Evolutionary conservation across 1,140 invertebrate species (phyloP).

Genomic region (Drosophila albomicans): DNA sequence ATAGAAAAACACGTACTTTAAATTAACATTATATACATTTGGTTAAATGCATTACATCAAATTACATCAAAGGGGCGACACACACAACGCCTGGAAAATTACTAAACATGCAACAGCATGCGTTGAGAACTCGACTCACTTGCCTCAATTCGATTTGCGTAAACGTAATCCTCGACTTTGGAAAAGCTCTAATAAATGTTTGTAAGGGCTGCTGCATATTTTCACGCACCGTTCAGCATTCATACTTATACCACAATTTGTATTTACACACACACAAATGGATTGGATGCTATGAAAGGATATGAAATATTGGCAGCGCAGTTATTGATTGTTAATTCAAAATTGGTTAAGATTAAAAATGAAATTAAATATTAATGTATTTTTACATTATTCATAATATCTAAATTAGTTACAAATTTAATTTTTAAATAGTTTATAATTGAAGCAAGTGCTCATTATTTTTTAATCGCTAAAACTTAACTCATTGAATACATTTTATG

Average conservation of each 20-base stretch:
- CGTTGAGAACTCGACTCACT: constrained; percentile 39
- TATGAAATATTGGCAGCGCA: neutral
- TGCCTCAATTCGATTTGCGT: constrained; percentile 54
- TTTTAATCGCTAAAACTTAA: no score
- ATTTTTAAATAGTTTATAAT: no score
- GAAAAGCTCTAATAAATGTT: neutral
- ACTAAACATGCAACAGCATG: constrained; percentile 19
- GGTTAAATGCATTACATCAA: constrained; percentile 47
- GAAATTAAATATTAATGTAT: neutral
- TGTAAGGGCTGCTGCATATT: constrained; percentile 52
- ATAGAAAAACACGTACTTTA: constrained; percentile 48
- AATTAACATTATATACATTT: constrained; percentile 39
- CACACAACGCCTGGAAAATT: constrained; percentile 10
- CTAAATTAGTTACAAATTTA: no score
- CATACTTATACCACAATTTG: constrained; percentile 15
- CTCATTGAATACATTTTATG: neutral
- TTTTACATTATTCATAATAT: neutral
- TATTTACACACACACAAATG: constrained; percentile 5
- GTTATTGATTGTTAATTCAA: neutral
- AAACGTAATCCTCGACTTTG: constrained; percentile 18
- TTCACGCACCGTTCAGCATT: constrained; percentile 54
- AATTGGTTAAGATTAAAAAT: neutral
- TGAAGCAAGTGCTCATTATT: no score
- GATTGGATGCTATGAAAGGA: neutral
- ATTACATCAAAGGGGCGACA: constrained; percentile 30